These are phyloP conservation scores for Drosophila grimshawi DNA, from an alignment of 1,140 invertebrate species.

Conservation along the genomic window DNA sequence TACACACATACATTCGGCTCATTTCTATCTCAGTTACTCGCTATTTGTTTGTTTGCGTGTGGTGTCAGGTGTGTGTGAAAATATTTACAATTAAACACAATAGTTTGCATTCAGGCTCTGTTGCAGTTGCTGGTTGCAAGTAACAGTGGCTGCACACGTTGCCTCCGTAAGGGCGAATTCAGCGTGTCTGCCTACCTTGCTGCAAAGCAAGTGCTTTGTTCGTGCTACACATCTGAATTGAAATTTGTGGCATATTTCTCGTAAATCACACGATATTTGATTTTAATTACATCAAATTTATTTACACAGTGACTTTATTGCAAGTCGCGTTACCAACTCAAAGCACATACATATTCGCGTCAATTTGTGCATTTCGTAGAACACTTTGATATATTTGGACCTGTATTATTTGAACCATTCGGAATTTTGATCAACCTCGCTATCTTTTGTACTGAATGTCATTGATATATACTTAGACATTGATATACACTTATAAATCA, in stretches of 20 bases:
- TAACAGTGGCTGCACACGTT: slow-evolving; percentile 24
- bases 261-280: slow-evolving; percentile 62
- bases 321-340: slow-evolving; percentile 17
- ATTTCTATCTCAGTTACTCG: background rate
- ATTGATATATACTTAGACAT: too few species aligned
- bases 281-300: slow-evolving; percentile 67
- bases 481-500: too few species aligned
- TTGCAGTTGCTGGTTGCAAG: slow-evolving; percentile 5
- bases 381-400: background rate
- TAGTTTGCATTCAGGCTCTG: slow-evolving; percentile 52
- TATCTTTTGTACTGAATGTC: too few species aligned
- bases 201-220: slow-evolving; percentile 4
- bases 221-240: slow-evolving; percentile 19
- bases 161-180: slow-evolving; percentile 19
- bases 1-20: background rate
- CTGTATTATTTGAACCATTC: too few species aligned
- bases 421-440: too few species aligned
- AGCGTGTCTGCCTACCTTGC: slow-evolving; percentile 31
- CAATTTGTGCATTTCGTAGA: background rate
- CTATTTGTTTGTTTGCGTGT: slow-evolving; percentile 36
- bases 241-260: slow-evolving; percentile 25
- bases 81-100: slow-evolving; percentile 81
- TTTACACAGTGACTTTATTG: slow-evolving; percentile 43
- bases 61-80: slow-evolving; percentile 74
- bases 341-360: background rate